Evolutionary conservation across 2,888 invertebrate species (phyloP).

Genomic region (Tipula unca): DNA sequence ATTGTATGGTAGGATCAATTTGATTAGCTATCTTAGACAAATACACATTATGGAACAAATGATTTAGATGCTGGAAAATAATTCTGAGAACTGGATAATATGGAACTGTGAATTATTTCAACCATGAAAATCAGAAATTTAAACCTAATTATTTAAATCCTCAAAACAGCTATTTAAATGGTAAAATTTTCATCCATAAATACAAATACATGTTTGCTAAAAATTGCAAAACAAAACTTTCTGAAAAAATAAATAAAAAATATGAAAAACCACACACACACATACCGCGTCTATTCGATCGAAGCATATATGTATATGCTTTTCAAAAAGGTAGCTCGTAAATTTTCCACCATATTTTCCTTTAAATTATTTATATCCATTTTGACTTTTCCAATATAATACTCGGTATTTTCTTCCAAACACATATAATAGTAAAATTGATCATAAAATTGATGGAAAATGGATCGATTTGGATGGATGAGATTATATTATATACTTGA

Average conservation of each 20-base stretch:
- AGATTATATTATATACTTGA: not conserved
- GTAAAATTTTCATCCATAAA: no score
- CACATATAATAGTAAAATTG: not conserved
- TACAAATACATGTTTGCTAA: no score
- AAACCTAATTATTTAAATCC: no score
- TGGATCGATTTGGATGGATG: not conserved
- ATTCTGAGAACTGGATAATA: no score
- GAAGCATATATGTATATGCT: not conserved
- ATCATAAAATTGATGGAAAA: not conserved
- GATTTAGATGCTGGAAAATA: no score
- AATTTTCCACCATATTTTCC: not conserved
- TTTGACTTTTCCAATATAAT: not conserved
- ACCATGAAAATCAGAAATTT: no score
- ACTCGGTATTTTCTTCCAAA: not conserved
- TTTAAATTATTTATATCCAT: not conserved
- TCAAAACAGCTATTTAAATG: no score
- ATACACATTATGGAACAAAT: no score
- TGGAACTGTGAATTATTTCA: no score
- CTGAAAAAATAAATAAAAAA: not conserved
- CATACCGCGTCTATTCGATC: not conserved
- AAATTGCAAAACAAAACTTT: not conserved
- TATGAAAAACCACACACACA: not conserved
- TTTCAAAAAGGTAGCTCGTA: not conserved
- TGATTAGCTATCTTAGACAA: no score
- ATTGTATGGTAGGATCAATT: no score